Base-by-base conservation (phyloP, 1,140 invertebrate genomes). In the Drosophila chauvacae region DNA sequence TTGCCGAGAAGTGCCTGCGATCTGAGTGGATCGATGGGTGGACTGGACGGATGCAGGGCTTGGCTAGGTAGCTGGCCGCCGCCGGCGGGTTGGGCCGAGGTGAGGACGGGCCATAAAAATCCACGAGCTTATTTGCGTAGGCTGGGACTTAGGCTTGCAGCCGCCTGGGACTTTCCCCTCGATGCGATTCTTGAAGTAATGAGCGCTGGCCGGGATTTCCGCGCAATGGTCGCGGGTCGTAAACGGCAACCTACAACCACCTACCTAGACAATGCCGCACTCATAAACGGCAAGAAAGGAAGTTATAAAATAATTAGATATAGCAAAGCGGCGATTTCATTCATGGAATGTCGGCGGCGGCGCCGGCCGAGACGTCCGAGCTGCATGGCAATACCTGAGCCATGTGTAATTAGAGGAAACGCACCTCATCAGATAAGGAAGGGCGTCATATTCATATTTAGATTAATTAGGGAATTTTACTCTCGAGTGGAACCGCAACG, bases 71-170 rank as follows among this genome's bases (percentile, higher is more conserved):
- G 61, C 23, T 28, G 45, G 23, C 16, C 16, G 9, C 28, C 14
- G 28, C 30, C 30, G 50, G 23, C 45, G 50, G 42, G 20, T 20
- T 45, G 28, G 50, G 44, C 45, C 18, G 47, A 58, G 55, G 64
- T 47, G 57, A 58, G 61, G 53, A 35, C 42, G 41, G 61, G 14
- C 62, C 66, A 63, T 84, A 81, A 78, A 83, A 80, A 82, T 82
- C 66, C 64, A 59, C 48, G 47, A 88, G 85, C 85, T 88, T 84
- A 90, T 87, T 84, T 87, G 81, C 81, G 77, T 90, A 90, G 84
- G 84, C 73, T 81, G 64, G 69, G 82, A 66, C 66, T 87, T 86
- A 80, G 83, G 71, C 66, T 68, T 80, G 77, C 84, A 84, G 80
- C 80, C 84, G 80, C 77, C 73, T 65, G 57, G 82, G 84, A 74